These are phyloP conservation scores for Molorchus minor DNA, from an alignment of 2,888 invertebrate species.

Conservation along the genomic window DNA sequence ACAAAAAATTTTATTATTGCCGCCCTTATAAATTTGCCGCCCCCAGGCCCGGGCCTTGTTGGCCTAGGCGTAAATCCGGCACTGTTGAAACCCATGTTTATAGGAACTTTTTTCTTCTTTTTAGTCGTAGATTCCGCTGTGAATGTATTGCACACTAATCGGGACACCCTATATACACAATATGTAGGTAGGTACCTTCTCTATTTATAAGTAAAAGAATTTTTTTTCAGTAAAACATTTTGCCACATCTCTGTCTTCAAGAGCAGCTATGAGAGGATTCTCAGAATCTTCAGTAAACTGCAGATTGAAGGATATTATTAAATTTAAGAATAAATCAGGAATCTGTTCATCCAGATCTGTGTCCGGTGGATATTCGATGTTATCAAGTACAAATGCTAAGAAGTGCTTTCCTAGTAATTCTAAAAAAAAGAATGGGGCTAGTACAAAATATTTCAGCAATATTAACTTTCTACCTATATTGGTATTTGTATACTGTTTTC, in stretches of 20 bases:
- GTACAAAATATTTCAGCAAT: too few species aligned
- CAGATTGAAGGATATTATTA: slow-evolving; percentile 88
- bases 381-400: slow-evolving; percentile 79
- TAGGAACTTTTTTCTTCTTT: too few species aligned
- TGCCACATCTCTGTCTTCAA: slow-evolving; percentile 75
- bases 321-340: slow-evolving; percentile 83
- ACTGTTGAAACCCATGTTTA: too few species aligned
- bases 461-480: too few species aligned
- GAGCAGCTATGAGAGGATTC: slow-evolving; percentile 76
- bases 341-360: slow-evolving; percentile 86
- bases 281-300: slow-evolving; percentile 78
- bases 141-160: too few species aligned
- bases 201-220: slow-evolving; percentile 86
- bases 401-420: slow-evolving; percentile 88
- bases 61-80: too few species aligned
- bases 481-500: neutral
- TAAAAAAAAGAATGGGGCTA: slow-evolving; percentile 59
- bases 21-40: too few species aligned
- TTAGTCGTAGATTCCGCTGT: too few species aligned
- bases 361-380: slow-evolving; percentile 82
- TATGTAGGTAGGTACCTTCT: slow-evolving; percentile 80
- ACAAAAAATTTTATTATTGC: too few species aligned
- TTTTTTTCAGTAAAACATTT: slow-evolving; percentile 93
- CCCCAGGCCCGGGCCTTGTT: too few species aligned
- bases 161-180: too few species aligned